A percentile compares a stretch with the other conserved stretches of the same genome.
Conservation (phyloP, 2,888 invertebrate species). For the Caenorhabditis sp. region DNA sequence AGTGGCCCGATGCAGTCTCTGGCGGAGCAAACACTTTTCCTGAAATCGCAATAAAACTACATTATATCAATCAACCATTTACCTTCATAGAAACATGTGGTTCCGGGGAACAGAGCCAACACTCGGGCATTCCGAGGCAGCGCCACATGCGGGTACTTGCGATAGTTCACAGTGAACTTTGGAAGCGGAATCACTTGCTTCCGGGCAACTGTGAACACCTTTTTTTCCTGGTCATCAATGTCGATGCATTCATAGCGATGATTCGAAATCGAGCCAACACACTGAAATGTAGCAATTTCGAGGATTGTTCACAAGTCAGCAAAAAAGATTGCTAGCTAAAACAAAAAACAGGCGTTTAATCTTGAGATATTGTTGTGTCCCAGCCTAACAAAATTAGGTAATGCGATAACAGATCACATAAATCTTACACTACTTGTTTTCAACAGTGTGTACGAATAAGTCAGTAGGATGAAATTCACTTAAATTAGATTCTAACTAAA, state of each 20-base stretch:
- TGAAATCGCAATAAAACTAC: background rate
- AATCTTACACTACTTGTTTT: no score
- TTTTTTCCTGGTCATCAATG: conserved; percentile 26
- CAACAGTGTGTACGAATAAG: no score
- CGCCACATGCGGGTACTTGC: conserved; percentile 6
- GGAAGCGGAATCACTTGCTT: conserved; percentile 38
- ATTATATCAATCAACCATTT: no score
- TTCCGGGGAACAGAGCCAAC: conserved; percentile 30
- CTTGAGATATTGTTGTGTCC: no score
- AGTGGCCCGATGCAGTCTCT: background rate
- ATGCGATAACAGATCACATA: background rate
- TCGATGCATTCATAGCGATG: conserved; percentile 38
- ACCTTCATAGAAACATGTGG: conserved; percentile 45
- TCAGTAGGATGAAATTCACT: no score
- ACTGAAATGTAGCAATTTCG: conserved; percentile 13
- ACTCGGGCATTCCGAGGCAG: conserved; percentile 5
- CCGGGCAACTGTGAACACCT: conserved; percentile 21
- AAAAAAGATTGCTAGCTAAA: no score
- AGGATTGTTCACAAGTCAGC: no score
- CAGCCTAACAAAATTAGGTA: no score
- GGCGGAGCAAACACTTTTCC: conserved; percentile 10
- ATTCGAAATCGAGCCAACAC: conserved; percentile 4
- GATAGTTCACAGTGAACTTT: conserved; percentile 18
- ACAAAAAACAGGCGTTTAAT: no score
- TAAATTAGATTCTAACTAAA: no score